Base-by-base conservation (phyloP, 2,113 vertebrate species). In the Lepus timidus region DNA sequence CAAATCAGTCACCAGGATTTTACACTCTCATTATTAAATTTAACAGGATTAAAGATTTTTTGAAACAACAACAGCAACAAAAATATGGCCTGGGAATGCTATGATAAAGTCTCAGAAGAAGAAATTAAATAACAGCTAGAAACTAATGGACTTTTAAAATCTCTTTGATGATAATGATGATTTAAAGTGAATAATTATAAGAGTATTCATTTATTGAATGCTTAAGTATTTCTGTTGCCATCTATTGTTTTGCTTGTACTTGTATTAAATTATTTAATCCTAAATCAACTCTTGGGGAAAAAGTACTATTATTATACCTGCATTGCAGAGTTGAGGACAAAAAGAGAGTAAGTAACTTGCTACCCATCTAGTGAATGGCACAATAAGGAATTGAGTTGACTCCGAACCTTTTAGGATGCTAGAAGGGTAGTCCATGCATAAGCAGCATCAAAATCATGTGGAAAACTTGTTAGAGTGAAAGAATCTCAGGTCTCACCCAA, bases 21-120 rank as follows among this genome's bases (percentile, higher is more conserved):
- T 16, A 84, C 74, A 22, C 52, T 62, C 12, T 52, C 52, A 25
- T 4, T 65, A 10, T 49, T 78, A 55, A 85, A 61, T 86, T 23
- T 75, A 88, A 44, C 75, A 55, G n/a, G 75, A 75, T 76, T 83
- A 67, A 75, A 23, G 13, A 67, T 92, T 31, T 84, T 51, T 84
- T n/a, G 2, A 22, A 51, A 44, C 44, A 44, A 44, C 44, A 44
- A 44, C 44, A 44, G 44, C 6, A 44, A 44, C 44, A 33, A 61
- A 79, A 71, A 12, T 27, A 27, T 4, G 6, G 14, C n/a, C n/a
- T 67, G 61, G 9, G 27, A 58, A 3, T 76, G 62, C 27, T 13
- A 7, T 49, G 73, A 27, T n/a, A 76, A 71, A 9, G 33, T 62
- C 65, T 65, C 31, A 55, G 67, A 82, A 67, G 76, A 82, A 51